Percentiles rank a stretch among this genome's conserved stretches.
These are phyloP conservation scores for Garrulus glandarius DNA, from an alignment of 2,797 vertebrate species.

Conservation along the genomic window DNA sequence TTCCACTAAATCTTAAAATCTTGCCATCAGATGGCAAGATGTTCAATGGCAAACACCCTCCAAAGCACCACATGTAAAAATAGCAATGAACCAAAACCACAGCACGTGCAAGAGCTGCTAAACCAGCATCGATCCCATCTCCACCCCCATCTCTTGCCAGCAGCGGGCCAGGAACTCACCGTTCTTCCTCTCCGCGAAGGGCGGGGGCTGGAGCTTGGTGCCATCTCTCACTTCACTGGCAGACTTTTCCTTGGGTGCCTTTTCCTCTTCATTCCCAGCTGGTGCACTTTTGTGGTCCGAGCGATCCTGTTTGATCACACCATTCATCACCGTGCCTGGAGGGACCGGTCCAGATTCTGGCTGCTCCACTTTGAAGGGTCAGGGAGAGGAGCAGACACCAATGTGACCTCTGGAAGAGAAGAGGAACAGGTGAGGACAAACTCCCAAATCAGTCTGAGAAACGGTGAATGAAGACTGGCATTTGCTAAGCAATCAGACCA, in stretches of 20 bases:
- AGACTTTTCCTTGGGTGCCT: slow-evolving; percentile 21
- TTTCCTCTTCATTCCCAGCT: slow-evolving; percentile 61
- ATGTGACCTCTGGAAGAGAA: neutral
- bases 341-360: neutral
- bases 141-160: neutral
- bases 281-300: neutral
- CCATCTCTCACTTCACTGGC: slow-evolving; percentile 44
- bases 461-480: neutral
- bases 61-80: neutral
- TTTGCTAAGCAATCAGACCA: neutral
- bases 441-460: neutral
- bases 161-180: slow-evolving; percentile 52
- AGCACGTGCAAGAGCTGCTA: rapidly evolving
- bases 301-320: slow-evolving; percentile 64
- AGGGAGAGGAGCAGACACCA: neutral
- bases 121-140: neutral
- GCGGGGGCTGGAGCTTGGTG: slow-evolving; percentile 50
- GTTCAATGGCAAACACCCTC: neutral
- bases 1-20: neutral
- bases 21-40: neutral
- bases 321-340: slow-evolving; percentile 74
- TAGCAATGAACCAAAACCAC: neutral
- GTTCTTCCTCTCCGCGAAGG: slow-evolving; percentile 49
- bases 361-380: slow-evolving; percentile 46
- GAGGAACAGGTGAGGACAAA: neutral